A percentile compares a stretch with the other conserved stretches of the same genome.
Evolutionary conservation across 2,888 invertebrate genomes (phyloP).

Genomic region (Xestobium rufovillosum): DNA sequence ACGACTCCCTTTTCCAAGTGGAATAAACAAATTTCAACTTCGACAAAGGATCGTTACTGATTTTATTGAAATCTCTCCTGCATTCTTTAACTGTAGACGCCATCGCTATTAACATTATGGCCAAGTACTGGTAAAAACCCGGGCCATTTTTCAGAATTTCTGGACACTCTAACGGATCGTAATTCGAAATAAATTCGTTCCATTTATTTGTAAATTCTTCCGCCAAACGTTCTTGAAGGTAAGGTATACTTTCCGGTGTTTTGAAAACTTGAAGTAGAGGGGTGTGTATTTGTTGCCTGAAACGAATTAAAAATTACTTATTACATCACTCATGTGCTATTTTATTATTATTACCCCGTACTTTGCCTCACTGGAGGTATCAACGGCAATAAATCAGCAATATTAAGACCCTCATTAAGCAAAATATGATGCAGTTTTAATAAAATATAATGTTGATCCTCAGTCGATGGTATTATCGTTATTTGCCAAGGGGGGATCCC

Average conservation of each 20-base stretch:
- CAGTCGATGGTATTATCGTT: slow-evolving; percentile 58
- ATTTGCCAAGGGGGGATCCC: slow-evolving; percentile 77
- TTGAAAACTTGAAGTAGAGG: slow-evolving; percentile 51
- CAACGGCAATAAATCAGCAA: slow-evolving; percentile 68
- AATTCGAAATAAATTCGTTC: slow-evolving; percentile 73
- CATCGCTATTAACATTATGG: slow-evolving; percentile 56
- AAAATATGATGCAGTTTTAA: slow-evolving; percentile 70
- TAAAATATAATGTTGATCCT: slow-evolving; percentile 56
- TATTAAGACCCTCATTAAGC: slow-evolving; percentile 63
- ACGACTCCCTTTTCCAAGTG: slow-evolving; percentile 32
- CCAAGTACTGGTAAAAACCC: slow-evolving; percentile 53
- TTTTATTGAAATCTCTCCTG: slow-evolving; percentile 46
- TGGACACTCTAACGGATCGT: slow-evolving; percentile 70
- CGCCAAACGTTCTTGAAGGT: slow-evolving; percentile 58
- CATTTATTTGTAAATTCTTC: slow-evolving; percentile 65
- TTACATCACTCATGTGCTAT: slow-evolving; percentile 5
- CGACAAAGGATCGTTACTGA: slow-evolving; percentile 43
- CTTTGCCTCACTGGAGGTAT: slow-evolving; percentile 37
- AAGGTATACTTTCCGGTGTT: slow-evolving; percentile 55
- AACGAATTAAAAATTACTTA: slow-evolving; percentile 25
- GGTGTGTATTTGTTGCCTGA: slow-evolving; percentile 33
- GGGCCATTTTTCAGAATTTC: slow-evolving; percentile 54
- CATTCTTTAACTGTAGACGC: slow-evolving; percentile 58
- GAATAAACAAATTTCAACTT: slow-evolving; percentile 44
- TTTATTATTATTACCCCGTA: slow-evolving; percentile 28